Percentiles rank a stretch among this genome's conserved stretches.
These are phyloP conservation scores for Synanceia verrucosa DNA, from an alignment of 2,797 vertebrate genomes.

Conservation along the genomic window DNA sequence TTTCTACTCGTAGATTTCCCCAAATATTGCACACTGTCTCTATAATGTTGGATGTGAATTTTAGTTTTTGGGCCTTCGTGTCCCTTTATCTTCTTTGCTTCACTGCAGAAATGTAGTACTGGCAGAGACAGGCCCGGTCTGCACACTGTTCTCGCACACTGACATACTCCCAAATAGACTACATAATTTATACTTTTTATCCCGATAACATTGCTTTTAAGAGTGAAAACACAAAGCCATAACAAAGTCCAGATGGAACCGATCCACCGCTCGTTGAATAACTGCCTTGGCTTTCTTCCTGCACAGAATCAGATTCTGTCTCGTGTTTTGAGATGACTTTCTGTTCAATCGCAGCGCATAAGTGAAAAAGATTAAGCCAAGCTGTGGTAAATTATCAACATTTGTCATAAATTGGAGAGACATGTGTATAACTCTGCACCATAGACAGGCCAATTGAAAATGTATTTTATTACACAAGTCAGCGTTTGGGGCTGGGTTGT, in stretches of 20 bases:
- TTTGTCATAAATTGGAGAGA: slow-evolving; percentile 72
- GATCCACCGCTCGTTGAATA: slow-evolving; percentile 59
- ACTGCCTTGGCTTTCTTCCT: slow-evolving; percentile 53
- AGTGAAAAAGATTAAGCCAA: slow-evolving; percentile 65
- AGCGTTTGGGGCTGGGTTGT: slow-evolving; percentile 24
- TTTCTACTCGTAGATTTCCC: background rate
- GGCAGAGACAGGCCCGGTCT: slow-evolving; percentile 24
- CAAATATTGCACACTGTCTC: background rate
- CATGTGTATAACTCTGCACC: slow-evolving; percentile 54
- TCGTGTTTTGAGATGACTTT: slow-evolving; percentile 51
- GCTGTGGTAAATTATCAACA: slow-evolving; percentile 69
- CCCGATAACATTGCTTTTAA: slow-evolving; percentile 66
- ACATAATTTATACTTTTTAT: slow-evolving; percentile 66
- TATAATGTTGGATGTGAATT: background rate
- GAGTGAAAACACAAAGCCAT: slow-evolving; percentile 63
- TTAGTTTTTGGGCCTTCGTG: background rate
- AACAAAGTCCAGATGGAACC: slow-evolving; percentile 75
- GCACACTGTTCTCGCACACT: slow-evolving; percentile 42
- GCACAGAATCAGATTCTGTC: slow-evolving; percentile 49
- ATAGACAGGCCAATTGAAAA: slow-evolving; percentile 53
- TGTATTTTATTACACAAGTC: slow-evolving; percentile 65
- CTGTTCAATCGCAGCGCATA: slow-evolving; percentile 52
- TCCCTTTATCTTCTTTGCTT: slow-evolving; percentile 6
- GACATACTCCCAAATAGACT: slow-evolving; percentile 57
- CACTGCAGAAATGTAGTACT: slow-evolving; percentile 7